Evolutionary conservation across 2,797 vertebrate species (phyloP), one percentile per base, ranked within the genome.

Genomic region (Tokudaia muenninki): DNA sequence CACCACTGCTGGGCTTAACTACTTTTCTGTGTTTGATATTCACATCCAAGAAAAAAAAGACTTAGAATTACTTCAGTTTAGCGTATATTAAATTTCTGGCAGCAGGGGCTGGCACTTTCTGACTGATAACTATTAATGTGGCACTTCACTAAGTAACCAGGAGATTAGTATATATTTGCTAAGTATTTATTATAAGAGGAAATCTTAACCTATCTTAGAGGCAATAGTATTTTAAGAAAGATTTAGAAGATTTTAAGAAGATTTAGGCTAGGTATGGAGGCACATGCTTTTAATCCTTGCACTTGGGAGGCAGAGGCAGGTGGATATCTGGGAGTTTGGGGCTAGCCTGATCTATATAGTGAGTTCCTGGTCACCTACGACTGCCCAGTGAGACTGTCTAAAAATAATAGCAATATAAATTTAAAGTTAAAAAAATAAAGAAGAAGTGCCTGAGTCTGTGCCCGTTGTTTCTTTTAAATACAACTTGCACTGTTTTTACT

Each of bases 11-110:
- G 41, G 41, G 41, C 41, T 41, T 41, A 67, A 74, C 37, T 94
- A 22, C 34, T 44, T 67, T 96, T 72, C 14, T 89, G 3, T 79
- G 78, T 82, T 95, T 89, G 75, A 41, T 81, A 91, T 90, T 95
- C 63, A 90, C 11, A 75, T 34, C 77, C 16, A 94, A 94, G 34
- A 55, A 79, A 75, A 93, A 93, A 86, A 90, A 67, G 84, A 44
- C 24, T 77, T 11, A 57, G n/a, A 95, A 93, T 87, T 87, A 92
- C 34, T 90, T 84, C 77, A 75, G 17, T 91, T 96, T 75, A 94
- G 17, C 55, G 63, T 61, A 87, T 9, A 87, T 47, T 34, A 78
- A 41, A 37, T 29, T 79, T 26, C 47, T 57, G 21, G 47, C 34
- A 87, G n/a, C 1, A 79, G 55, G 47, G 50, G 19, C 47, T 72